phyloP scores from a whole-genome alignment of 2,797 vertebrate species.

The Artibeus jamaicensis region DNA sequence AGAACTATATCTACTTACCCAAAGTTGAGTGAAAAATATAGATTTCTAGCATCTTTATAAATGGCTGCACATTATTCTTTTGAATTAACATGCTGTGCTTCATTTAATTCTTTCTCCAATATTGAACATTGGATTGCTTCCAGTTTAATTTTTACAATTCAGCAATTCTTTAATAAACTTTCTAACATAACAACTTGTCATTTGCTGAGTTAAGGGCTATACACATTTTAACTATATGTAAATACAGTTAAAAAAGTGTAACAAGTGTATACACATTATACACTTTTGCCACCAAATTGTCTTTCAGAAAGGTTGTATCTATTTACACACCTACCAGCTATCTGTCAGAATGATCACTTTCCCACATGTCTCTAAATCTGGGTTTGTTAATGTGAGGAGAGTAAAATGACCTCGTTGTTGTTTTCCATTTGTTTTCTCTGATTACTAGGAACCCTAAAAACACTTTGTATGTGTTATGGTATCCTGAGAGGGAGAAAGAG shows the following conservation, averaged over 20 bases:
- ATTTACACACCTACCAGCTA: not conserved
- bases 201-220: not conserved
- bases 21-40: not conserved
- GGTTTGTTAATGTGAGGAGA: not conserved
- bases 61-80: not conserved
- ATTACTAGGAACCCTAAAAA: not conserved
- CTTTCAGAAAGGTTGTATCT: not conserved
- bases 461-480: not conserved
- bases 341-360: not conserved
- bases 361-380: not conserved
- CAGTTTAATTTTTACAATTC: not conserved
- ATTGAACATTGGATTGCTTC: not conserved
- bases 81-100: not conserved
- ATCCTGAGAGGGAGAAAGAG: not conserved
- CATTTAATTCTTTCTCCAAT: not conserved
- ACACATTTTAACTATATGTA: not conserved
- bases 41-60: conserved; percentile 27
- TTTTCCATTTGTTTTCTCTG: not conserved
- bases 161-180: not conserved
- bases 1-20: not conserved
- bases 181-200: not conserved
- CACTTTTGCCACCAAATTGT: not conserved
- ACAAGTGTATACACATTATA: not conserved
- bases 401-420: not conserved
- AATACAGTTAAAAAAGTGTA: too few relatives aligned